Evolutionary conservation across 2,888 invertebrate species (phyloP), one percentile per base, ranked within the genome.

Genomic region (Philonicus albiceps): DNA sequence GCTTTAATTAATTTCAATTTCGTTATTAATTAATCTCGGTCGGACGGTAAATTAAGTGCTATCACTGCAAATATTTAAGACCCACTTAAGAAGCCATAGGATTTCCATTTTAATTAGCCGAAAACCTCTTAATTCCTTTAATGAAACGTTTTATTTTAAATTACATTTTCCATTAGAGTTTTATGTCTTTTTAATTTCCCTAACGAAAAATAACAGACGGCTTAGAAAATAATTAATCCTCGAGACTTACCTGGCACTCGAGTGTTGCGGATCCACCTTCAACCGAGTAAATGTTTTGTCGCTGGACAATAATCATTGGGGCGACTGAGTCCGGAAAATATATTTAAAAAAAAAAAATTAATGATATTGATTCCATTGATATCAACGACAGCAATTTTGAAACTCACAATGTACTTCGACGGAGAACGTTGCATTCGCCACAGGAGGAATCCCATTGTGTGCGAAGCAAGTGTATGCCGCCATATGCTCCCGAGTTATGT

Each of bases 401-500:
- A 43, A 95, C 97, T 96, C 92, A 98, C 98, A 98, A 90, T 97
- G 96, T 8, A 98, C 97, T 92, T 97, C 96, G n/a, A 98, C 94
- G 86, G 95, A 94, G 88, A 96, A 97, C 16, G 95, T 96, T 91
- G 96, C 96, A 91, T 95, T 96, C 31, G 96, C 96, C 30, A 96
- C 93, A 0, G 98, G 98, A 64, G 96, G 95, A 90, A 98, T 95
- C 1, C 97, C 98, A 91, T 98, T 98, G 91, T 95, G 94, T 19
- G 97, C 97, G 81, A 94, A 93, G 90, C 96, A 96, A 88, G 94
- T 93, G 90, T 96, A 96, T n/a, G 93, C 93, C 49, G 96, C 96
- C 95, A 95, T 96, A 90, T 96, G 95, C 87, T 94, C 94, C 86
- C 96, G 93, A 89, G 94, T 95, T 53, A 96, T 94, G 89, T 93